Conservation (phyloP, 2,888 invertebrate species). For the Frankliniella fusca region DNA sequence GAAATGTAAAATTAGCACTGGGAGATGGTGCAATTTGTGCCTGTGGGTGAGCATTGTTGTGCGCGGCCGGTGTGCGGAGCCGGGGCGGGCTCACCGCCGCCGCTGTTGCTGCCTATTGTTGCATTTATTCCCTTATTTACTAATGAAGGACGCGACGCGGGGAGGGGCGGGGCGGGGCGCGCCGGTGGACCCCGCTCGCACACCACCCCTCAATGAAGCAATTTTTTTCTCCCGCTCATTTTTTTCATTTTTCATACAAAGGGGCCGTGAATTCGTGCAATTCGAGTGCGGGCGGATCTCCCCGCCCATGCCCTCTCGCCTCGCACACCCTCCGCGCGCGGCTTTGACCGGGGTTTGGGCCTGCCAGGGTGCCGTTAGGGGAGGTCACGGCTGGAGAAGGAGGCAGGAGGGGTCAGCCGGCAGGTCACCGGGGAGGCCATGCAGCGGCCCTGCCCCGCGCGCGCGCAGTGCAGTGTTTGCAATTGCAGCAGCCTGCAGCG, state of each 20-base stretch:
- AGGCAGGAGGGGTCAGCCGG: too few species aligned
- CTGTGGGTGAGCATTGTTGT: not conserved
- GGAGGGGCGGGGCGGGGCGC: not conserved
- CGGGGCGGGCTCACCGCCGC: not conserved
- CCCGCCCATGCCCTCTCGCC: not conserved
- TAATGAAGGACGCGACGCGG: conserved; percentile 13
- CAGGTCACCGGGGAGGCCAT: too few species aligned
- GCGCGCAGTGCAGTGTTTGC: too few species aligned
- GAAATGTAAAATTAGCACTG: conserved; percentile 3
- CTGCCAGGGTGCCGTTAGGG: not conserved
- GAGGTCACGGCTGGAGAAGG: too few species aligned
- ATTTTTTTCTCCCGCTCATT: not conserved
- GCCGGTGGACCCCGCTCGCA: not conserved
- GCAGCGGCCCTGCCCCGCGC: too few species aligned
- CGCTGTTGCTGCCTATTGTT: not conserved
- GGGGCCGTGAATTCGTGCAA: conserved; percentile 14
- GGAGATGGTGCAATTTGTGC: conserved; percentile 11
- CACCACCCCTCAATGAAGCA: conserved; percentile 4
- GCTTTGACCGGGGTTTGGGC: not conserved
- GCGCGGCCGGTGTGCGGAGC: not conserved
- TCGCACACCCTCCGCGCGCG: too few species aligned
- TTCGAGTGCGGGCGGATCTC: not conserved
- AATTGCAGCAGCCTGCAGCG: not conserved
- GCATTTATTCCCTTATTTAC: conserved; percentile 17
- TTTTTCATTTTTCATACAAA: not conserved